Base-by-base conservation (phyloP, 1,140 invertebrate species). In the Zaprionus africanus region DNA sequence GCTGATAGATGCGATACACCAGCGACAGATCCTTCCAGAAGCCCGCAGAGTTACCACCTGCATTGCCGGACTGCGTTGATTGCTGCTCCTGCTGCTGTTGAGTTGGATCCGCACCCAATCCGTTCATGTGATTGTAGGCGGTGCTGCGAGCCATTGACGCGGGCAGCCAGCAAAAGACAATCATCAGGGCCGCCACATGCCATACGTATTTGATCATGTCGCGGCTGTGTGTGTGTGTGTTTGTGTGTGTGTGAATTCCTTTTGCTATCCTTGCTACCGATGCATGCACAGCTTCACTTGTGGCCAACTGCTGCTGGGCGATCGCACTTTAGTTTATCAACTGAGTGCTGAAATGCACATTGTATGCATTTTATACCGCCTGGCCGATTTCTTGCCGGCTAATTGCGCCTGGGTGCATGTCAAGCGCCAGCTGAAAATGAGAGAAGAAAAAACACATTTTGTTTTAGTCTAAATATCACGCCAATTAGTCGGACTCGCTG, bases 1-100 rank as follows among this genome's bases (percentile, higher is more conserved):
- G 96, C 90, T 96, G 96, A 92, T 97, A 97, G 68, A 96, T 93
- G 49, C 88, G 84, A 58, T 91, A 92, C 5, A 92, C 76, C 60
- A 90, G 36, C 12, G 91, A 91, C 51, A 92, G 67, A 41, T 92
- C 91, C 63, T 90, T 92, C 91, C 91, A 92, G 53, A 92, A 60
- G 19, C 81, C 62, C 2, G 64, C 19, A 7, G 86, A 57, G 6
- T 73, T 59, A 24, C 31, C 17, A 5, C n/a, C 67, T 11, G 62
- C 51, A 41, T 7, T 58, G 4, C 49, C 36, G 26, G 66, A 19
- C 22, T 54, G 38, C 13, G 41, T 28, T 13, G 46, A 38, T 31
- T 51, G 46, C 38, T 24, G 24, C 11, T 60, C 59, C 13, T 61
- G 62, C 9, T 19, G 64, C 28, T 61, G 62, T 4, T 15, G 60